Evolutionary conservation across 1,140 invertebrate species (phyloP), one percentile per base, ranked within the genome.

Genomic region (Callitettix versicolor): DNA sequence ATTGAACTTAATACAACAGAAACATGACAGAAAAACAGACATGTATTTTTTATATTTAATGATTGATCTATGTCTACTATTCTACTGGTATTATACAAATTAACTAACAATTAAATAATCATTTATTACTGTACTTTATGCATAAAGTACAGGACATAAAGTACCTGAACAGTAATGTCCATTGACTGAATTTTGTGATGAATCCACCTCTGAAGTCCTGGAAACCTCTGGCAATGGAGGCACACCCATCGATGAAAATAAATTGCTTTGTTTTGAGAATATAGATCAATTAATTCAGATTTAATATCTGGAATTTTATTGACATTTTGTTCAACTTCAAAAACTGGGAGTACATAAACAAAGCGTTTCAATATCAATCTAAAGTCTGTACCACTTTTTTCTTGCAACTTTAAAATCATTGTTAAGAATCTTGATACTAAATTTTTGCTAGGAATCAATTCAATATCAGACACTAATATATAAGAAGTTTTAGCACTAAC

Each of bases 181-280:
- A 73, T 21, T 72, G 69, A 63, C 73, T 70, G 3, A 30, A 70
- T 67, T 57, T 71, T 68, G 14, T 58, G 53, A 41, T 61, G 55
- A n/a, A 86, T 62, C 84, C 85, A 89, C 5, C 77, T 74, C 38
- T 81, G 79, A 20, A 86, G 66, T 7, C 82, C 83, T 15, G 86
- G 86, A 67, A 89, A 88, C 58, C 78, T 77, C 65, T 89, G 85
- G 64, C 87, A 90, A 64, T 86, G 82, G 1, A 79, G 73, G 65
- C 86, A 89, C 0, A 83, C 70, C 56, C 68, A 71, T 22, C 73
- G 63, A 63, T 79, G 78, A 62, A 79, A 79, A 55, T 71, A 69
- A 44, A 78, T 66, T 1, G 76, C 76, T 41, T 68, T 62, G 26
- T 68, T 62, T 2, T 67, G 61, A 6, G 64, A 64, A 42, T 74